Evolutionary conservation across 2,113 vertebrate species (phyloP).

Genomic region (Typhlomys cinereus): DNA sequence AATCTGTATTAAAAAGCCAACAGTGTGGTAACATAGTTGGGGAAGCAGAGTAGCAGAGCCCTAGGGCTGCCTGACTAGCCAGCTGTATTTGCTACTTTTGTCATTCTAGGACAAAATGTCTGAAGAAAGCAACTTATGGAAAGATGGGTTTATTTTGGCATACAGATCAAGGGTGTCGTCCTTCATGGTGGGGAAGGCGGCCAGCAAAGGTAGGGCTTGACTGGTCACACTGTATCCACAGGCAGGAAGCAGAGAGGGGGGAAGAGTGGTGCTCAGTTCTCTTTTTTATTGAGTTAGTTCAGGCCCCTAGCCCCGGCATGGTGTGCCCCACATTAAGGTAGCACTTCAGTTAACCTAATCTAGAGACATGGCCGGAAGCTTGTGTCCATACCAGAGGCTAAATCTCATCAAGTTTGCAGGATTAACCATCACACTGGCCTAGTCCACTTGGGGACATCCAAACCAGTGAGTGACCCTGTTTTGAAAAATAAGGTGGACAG

Average conservation of each 20-base stretch:
- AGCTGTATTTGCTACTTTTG: background rate
- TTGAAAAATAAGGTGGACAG: too few species aligned
- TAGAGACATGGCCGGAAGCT: background rate
- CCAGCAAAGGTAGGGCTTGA: background rate
- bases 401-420: background rate
- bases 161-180: background rate
- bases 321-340: background rate
- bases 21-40: too few species aligned
- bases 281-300: too few species aligned
- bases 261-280: too few species aligned
- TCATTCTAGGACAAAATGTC: background rate
- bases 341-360: background rate
- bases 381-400: background rate
- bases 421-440: background rate
- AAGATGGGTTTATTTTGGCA: background rate
- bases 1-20: background rate
- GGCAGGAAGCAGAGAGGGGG: background rate
- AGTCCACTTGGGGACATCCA: background rate
- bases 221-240: background rate
- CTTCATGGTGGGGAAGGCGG: background rate
- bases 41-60: background rate
- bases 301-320: background rate
- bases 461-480: too few species aligned
- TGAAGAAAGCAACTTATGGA: background rate
- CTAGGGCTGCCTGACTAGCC: too few species aligned